These are phyloP conservation scores for Fopius arisanus DNA, from an alignment of 1,140 invertebrate species.

Conservation along the genomic window DNA sequence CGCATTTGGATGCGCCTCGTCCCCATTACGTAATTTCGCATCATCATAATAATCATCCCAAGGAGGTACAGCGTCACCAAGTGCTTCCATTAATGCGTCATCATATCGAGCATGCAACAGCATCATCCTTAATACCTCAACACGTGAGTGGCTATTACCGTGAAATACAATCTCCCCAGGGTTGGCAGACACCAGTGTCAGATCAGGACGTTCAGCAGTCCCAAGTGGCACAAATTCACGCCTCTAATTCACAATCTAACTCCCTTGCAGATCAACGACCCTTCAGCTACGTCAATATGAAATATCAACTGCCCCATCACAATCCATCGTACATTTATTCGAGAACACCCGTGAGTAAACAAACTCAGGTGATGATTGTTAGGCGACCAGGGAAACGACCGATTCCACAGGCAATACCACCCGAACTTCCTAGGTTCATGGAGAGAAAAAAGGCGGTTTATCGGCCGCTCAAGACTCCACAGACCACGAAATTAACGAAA, in stretches of 20 bases:
- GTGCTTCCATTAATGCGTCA: not conserved
- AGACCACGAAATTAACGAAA: conserved; percentile 42
- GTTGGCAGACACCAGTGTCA: not conserved
- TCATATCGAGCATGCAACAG: not conserved
- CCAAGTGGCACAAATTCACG: not conserved
- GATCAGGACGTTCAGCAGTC: conserved; percentile 27
- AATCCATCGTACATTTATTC: not conserved
- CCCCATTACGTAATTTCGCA: not conserved
- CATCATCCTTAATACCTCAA: not conserved
- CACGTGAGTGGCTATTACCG: not conserved
- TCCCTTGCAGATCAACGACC: conserved; percentile 59
- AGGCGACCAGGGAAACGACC: conserved; percentile 12
- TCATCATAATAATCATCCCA: conserved; percentile 37
- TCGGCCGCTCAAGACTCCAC: not conserved
- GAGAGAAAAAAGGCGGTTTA: not conserved
- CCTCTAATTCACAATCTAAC: conserved; percentile 52
- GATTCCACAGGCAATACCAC: not conserved
- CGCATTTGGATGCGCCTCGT: not conserved
- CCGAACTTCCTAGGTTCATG: not conserved
- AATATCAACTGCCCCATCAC: not conserved
- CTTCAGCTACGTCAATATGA: conserved; percentile 40
- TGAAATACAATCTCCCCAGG: not conserved
- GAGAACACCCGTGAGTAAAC: not conserved
- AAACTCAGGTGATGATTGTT: conserved; percentile 14
- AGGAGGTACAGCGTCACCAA: not conserved